A percentile compares a stretch with the other conserved stretches of the same genome.
Evolutionary conservation across 2,888 invertebrate species (phyloP).

Genomic region (Drosophila trichaetosa): DNA sequence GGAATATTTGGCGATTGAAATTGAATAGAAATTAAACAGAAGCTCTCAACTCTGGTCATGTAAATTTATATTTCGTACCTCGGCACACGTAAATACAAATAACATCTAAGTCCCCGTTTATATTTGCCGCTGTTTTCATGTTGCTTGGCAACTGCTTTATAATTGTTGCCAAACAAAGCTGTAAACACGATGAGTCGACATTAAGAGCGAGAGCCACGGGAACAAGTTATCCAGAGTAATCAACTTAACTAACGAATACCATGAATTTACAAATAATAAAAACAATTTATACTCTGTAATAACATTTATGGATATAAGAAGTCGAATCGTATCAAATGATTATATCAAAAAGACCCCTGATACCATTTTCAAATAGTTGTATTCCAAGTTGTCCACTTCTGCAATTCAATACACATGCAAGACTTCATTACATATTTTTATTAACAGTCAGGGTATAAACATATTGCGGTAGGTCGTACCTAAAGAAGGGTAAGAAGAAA

Average conservation of each 20-base stretch:
- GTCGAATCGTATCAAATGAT: not conserved
- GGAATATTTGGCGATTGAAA: not conserved
- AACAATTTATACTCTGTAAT: not conserved
- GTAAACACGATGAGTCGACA: conserved; percentile 40
- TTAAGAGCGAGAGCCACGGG: conserved; percentile 7
- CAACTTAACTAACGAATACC: not conserved
- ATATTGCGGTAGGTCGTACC: not conserved
- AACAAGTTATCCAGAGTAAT: not conserved
- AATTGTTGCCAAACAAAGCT: conserved; percentile 18
- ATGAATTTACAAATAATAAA: not conserved
- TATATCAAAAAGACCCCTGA: not conserved
- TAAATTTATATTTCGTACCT: not conserved
- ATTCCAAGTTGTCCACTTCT: not conserved
- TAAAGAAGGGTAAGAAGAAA: not conserved
- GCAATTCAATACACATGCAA: not conserved
- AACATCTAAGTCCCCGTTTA: conserved; percentile 2
- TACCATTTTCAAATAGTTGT: not conserved
- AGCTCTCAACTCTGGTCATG: not conserved
- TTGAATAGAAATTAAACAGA: not conserved
- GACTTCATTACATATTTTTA: not conserved
- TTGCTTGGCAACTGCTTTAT: conserved; percentile 20
- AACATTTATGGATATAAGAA: not conserved
- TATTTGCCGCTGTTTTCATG: conserved; percentile 1
- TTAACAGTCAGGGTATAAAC: not conserved
- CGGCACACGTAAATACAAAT: not conserved